Evolutionary conservation across 2,797 vertebrate genomes (phyloP), one percentile per base, ranked within the genome.

Genomic region (Lutjanus campechanus): DNA sequence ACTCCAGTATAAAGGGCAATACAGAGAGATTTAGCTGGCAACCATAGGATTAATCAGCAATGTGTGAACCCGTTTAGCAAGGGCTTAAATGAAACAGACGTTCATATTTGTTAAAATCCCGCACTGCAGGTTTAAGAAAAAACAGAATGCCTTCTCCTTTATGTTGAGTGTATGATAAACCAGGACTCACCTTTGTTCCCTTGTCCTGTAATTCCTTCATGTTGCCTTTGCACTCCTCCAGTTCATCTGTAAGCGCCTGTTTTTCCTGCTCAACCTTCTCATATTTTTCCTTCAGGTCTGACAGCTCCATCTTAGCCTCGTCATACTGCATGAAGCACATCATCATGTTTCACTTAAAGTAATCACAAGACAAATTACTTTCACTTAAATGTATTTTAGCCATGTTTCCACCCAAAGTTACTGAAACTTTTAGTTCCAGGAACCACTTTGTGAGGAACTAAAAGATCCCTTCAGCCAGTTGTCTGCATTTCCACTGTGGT

Each of bases 141-240:
- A 54, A 54, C 29, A 36, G 6, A n/a, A n/a, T 12, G 53, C 11
- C 43, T 11, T 29, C 17, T 50, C 44, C 17, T 49, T 13, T 44
- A 8, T 68, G 51, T 17, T 58, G n/a, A 58, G 9, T 29, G 36
- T 54, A 9, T 65, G 69, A 51, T 5, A 16, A 49, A 51, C 11
- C 7, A 43, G 41, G 11, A 80, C 97, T 97, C 94, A 99, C 98
- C 90, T 96, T 97, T 88, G 96, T 96, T 93, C 96, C 97, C 92
- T 97, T 99, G 76, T 98, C 98, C 94, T 96, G 95, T 49, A 98
- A 93, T 77, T 97, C 95, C 93, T 97, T 97, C 95, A 99, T 92
- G 92, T 93, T 97, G 76, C 96, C 96, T 96, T 97, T 97, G 96
- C 96, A 97, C 69, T 97, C 96, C 92, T 97, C 96, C 55, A 99